Evolutionary conservation across 2,113 vertebrate genomes (phyloP).

Genomic region (Hassar affinis): DNA sequence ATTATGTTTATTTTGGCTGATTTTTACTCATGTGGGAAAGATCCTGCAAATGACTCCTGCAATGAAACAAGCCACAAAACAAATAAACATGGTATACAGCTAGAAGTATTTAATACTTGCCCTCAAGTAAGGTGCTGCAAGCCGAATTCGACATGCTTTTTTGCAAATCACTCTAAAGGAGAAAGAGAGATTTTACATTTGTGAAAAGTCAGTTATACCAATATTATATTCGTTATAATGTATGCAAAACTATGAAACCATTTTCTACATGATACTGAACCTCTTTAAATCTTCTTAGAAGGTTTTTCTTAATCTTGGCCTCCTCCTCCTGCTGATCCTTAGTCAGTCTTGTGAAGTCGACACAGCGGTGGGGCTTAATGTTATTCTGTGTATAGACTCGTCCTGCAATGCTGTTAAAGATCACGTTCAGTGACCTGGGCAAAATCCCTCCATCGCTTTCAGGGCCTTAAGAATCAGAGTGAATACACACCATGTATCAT

Average conservation of each 20-base stretch:
- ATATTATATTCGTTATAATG: not conserved
- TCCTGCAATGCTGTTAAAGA: conserved; percentile 82
- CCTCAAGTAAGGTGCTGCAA: conserved; percentile 58
- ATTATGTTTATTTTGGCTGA: not conserved
- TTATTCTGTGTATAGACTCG: conserved; percentile 75
- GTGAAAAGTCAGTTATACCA: not conserved
- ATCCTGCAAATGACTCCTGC: not conserved
- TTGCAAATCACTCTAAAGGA: conserved; percentile 57
- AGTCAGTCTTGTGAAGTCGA: conserved; percentile 79
- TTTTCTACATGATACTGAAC: conserved; percentile 57
- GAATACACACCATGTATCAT: not conserved
- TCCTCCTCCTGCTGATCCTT: conserved; percentile 83
- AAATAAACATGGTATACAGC: not conserved
- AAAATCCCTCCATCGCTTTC: conserved; percentile 83
- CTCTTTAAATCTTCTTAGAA: conserved; percentile 84
- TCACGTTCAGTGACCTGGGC: conserved; percentile 81
- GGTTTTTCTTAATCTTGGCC: conserved; percentile 72
- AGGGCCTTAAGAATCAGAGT: conserved; percentile 72
- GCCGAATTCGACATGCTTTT: conserved; percentile 51
- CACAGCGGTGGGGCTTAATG: conserved; percentile 85
- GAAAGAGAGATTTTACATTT: conserved; percentile 1
- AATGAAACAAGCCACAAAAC: not conserved
- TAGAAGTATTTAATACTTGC: conserved; percentile 48
- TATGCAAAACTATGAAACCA: conserved; percentile 18
- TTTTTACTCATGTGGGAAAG: not conserved